A percentile compares a stretch with the other conserved stretches of the same genome.
Conservation (phyloP, 2,888 invertebrate genomes). For the Lamellibrachia columna region DNA sequence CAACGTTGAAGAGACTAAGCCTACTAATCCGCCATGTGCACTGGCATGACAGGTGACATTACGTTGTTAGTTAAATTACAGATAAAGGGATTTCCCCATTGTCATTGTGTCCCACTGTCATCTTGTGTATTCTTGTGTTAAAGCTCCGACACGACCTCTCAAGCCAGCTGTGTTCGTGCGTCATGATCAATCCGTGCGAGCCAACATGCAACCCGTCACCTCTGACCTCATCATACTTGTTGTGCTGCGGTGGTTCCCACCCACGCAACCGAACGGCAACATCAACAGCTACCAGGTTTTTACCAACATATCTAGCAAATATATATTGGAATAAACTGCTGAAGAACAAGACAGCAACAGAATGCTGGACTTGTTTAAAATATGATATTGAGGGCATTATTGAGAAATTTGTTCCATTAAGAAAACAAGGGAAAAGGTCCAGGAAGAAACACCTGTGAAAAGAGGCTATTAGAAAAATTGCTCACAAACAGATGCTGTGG, state of each 20-base stretch:
- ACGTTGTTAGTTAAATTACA: not conserved
- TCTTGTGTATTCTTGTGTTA: not conserved
- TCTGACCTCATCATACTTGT: slow-evolving; percentile 67
- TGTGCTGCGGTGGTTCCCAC: slow-evolving; percentile 83
- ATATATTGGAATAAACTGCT: too few relatives aligned
- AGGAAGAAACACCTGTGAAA: too few relatives aligned
- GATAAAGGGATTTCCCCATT: not conserved
- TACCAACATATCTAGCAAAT: slow-evolving; percentile 56
- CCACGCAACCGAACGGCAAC: slow-evolving; percentile 78
- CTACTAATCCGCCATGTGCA: too few relatives aligned
- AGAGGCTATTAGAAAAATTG: too few relatives aligned
- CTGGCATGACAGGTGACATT: not conserved
- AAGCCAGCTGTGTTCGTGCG: not conserved
- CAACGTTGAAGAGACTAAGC: too few relatives aligned
- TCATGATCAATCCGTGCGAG: not conserved
- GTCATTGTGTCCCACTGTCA: not conserved
- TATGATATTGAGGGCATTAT: too few relatives aligned
- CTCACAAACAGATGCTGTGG: too few relatives aligned
- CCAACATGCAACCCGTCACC: not conserved
- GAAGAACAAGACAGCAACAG: too few relatives aligned
- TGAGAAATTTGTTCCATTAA: too few relatives aligned
- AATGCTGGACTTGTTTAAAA: too few relatives aligned
- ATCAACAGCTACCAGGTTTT: slow-evolving; percentile 75
- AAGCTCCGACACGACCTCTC: not conserved
- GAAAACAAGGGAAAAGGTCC: too few relatives aligned